Evolutionary conservation across 2,797 vertebrate species (phyloP).

Genomic region (Triplophysa bombifrons): DNA sequence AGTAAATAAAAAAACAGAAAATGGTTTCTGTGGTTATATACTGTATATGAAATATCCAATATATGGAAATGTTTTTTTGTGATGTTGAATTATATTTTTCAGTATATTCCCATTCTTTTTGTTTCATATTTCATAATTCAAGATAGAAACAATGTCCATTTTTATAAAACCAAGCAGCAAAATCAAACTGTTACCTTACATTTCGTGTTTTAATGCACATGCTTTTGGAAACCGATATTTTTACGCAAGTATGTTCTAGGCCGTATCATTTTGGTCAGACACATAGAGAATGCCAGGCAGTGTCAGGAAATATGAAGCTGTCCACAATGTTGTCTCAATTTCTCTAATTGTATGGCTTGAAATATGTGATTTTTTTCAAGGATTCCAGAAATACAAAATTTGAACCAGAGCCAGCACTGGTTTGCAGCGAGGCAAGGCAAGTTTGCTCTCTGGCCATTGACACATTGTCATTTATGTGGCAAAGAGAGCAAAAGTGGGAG

Average conservation of each 20-base stretch:
- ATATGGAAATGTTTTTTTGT: too few species aligned
- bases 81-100: too few species aligned
- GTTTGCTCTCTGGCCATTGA: constrained; percentile 68
- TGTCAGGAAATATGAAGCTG: constrained; percentile 25
- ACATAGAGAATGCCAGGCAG: constrained; percentile 34
- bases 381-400: constrained; percentile 66
- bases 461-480: constrained; percentile 75
- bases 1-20: too few species aligned
- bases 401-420: constrained; percentile 62
- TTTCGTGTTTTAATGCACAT: constrained; percentile 5
- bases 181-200: neutral
- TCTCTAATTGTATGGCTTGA: constrained; percentile 59
- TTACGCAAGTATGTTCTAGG: neutral
- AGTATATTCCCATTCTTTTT: too few species aligned
- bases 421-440: constrained; percentile 67
- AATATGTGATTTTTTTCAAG: constrained; percentile 63
- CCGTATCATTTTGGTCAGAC: constrained; percentile 43
- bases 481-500: constrained; percentile 41
- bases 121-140: too few species aligned
- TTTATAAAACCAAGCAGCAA: neutral
- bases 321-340: constrained; percentile 43
- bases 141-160: neutral
- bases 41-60: too few species aligned
- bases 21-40: too few species aligned
- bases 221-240: constrained; percentile 10